These are phyloP conservation scores for Andrena trimmerana DNA, from an alignment of 2,888 invertebrate species.

Conservation along the genomic window DNA sequence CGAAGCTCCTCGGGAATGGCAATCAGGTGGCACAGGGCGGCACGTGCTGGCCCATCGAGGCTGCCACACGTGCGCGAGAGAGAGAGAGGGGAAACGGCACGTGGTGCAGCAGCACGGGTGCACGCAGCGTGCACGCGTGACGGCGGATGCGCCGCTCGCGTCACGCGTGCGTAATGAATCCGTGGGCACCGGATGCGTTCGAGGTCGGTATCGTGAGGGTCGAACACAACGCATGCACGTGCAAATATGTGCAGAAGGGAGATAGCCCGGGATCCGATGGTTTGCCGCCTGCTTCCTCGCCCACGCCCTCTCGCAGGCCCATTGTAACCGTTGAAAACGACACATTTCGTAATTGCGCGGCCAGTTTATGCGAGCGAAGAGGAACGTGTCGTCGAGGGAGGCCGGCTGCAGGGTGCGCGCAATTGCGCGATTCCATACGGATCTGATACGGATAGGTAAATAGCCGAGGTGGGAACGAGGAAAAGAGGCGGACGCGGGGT, in stretches of 20 bases:
- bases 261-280: constrained; percentile 20
- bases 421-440: constrained; percentile 11
- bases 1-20: constrained; percentile 57
- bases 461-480: not conserved
- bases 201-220: constrained; percentile 52
- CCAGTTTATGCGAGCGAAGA: constrained; percentile 56
- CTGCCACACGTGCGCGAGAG: constrained; percentile 1
- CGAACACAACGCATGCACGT: constrained; percentile 41
- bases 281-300: constrained; percentile 38
- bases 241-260: constrained; percentile 24
- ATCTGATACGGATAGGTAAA: constrained; percentile 31
- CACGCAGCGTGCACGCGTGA: constrained; percentile 56
- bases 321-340: constrained; percentile 66
- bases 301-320: constrained; percentile 24
- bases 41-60: constrained; percentile 44
- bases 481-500: constrained; percentile 2
- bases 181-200: constrained; percentile 67
- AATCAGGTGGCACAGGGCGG: constrained; percentile 52
- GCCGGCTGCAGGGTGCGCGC: constrained; percentile 14
- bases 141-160: constrained; percentile 27
- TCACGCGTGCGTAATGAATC: constrained; percentile 73
- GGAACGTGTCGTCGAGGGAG: constrained; percentile 35
- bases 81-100: constrained; percentile 17
- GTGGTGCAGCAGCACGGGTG: constrained; percentile 46
- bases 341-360: constrained; percentile 68